Evolutionary conservation across 2,113 vertebrate genomes (phyloP).

Genomic region (Neolamprologus brichardi): DNA sequence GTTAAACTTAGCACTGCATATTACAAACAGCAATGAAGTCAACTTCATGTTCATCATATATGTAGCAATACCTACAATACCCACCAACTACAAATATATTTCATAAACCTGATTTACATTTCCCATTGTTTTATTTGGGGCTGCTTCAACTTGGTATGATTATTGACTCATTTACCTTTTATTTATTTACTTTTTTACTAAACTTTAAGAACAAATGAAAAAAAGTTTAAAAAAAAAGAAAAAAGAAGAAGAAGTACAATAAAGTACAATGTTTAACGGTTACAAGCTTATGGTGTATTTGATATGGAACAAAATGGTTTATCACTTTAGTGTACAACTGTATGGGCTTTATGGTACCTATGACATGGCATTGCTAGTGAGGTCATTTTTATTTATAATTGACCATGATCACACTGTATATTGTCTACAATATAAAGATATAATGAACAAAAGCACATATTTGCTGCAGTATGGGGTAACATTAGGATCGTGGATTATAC

Average conservation of each 20-base stretch:
- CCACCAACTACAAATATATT: neutral
- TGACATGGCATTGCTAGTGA: neutral
- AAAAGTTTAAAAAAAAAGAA: accelerated
- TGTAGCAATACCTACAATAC: neutral
- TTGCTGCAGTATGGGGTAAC: neutral
- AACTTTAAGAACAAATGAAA: neutral
- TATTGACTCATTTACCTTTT: neutral
- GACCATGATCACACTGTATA: neutral
- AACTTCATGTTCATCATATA: neutral
- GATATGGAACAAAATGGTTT: neutral
- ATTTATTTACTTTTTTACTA: neutral
- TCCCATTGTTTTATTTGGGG: neutral
- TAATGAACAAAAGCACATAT: neutral
- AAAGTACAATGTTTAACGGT: neutral
- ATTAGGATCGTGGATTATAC: neutral
- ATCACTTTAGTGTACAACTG: neutral
- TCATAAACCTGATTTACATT: neutral
- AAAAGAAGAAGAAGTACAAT: neutral
- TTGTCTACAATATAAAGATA: neutral
- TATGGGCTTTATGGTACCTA: neutral
- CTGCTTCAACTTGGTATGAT: neutral
- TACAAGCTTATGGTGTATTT: neutral
- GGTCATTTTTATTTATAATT: neutral
- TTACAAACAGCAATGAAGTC: neutral
- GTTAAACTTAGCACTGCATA: neutral